A percentile compares a stretch with the other conserved stretches of the same genome.
Evolutionary conservation across 2,888 invertebrate species (phyloP).

Genomic region (Clepsis dumicolana): DNA sequence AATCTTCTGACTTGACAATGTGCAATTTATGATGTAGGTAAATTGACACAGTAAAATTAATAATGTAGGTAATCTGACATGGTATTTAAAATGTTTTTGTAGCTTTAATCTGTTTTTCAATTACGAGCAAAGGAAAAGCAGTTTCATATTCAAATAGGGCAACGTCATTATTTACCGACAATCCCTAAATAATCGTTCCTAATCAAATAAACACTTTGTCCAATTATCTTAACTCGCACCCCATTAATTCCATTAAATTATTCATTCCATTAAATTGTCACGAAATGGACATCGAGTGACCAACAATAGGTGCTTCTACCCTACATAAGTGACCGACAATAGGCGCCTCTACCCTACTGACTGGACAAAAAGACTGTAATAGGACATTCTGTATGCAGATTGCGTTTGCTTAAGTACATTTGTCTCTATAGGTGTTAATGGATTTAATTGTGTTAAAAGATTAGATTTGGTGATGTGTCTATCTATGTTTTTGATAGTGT

Average conservation of each 20-base stretch:
- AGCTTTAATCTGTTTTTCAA: too few species aligned
- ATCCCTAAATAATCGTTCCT: constrained; percentile 34
- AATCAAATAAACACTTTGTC: constrained; percentile 44
- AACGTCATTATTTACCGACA: background rate
- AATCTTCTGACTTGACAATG: too few species aligned
- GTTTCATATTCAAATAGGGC: background rate
- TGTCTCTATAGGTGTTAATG: constrained; percentile 34
- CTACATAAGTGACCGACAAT: constrained; percentile 66
- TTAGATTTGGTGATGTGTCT: constrained; percentile 14
- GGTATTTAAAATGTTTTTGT: too few species aligned
- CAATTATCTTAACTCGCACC: constrained; percentile 48
- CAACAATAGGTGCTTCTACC: constrained; percentile 67
- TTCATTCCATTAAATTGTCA: constrained; percentile 65
- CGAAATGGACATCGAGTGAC: constrained; percentile 68
- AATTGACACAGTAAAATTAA: too few species aligned
- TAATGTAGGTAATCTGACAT: too few species aligned
- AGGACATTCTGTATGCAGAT: constrained; percentile 78
- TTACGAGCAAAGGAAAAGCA: background rate
- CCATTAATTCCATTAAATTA: constrained; percentile 71
- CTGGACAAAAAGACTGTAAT: constrained; percentile 71
- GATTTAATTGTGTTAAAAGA: constrained; percentile 32
- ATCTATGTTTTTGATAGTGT: background rate
- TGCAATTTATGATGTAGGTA: too few species aligned
- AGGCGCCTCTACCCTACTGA: constrained; percentile 58
- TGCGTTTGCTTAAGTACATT: constrained; percentile 59